Conservation (phyloP, 2,113 vertebrate genomes). For the Seriola quinqueradiata region DNA sequence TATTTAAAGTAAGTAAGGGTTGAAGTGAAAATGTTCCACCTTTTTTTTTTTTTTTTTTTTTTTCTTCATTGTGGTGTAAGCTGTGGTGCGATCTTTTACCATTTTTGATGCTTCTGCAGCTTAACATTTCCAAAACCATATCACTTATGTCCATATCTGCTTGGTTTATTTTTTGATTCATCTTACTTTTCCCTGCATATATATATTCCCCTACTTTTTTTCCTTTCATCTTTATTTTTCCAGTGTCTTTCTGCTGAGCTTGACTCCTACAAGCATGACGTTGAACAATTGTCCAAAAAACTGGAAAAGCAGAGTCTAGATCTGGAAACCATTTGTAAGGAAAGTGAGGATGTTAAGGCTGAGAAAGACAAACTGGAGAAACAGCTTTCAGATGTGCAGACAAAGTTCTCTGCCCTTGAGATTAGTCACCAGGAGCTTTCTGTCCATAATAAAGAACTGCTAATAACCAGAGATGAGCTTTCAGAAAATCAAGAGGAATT, state of each 20-base stretch:
- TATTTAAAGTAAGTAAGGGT: not conserved
- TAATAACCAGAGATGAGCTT: constrained; percentile 78
- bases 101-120: constrained; percentile 70
- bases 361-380: constrained; percentile 86
- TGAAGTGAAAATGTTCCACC: constrained; percentile 68
- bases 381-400: constrained; percentile 84
- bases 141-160: constrained; percentile 65
- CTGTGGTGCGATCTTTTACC: constrained; percentile 56
- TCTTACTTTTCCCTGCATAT: constrained; percentile 67
- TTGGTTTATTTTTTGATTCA: constrained; percentile 78
- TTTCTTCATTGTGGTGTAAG: constrained; percentile 32
- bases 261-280: constrained; percentile 91
- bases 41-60: not conserved
- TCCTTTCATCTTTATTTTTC: constrained; percentile 85
- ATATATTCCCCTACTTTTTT: constrained; percentile 83
- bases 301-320: constrained; percentile 90
- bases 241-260: constrained; percentile 95
- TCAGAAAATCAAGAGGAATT: constrained; percentile 83
- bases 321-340: constrained; percentile 87
- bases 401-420: constrained; percentile 81
- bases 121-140: constrained; percentile 75
- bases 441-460: constrained; percentile 84
- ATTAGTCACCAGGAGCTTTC: constrained; percentile 81
- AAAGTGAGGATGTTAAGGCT: constrained; percentile 84
- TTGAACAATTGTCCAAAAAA: constrained; percentile 91